Percentiles rank a stretch among this genome's conserved stretches.
phyloP scores from a whole-genome alignment of 1,140 invertebrate species.

The Conopomorpha cramerella region DNA sequence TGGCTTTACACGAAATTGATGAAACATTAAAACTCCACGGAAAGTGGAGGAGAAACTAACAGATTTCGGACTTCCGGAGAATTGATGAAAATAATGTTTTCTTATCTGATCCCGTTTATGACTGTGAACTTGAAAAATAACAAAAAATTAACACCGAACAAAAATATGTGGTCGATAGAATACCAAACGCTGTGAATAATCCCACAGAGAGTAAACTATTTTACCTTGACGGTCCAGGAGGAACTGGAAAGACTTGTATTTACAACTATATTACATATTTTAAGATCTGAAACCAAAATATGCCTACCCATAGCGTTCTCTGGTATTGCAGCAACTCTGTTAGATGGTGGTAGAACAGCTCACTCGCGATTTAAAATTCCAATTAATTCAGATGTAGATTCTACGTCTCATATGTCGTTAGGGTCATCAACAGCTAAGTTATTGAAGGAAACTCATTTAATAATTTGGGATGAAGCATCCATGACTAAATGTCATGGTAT shows the following conservation, averaged over 20 bases:
- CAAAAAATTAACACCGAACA: slow-evolving; percentile 10
- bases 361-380: slow-evolving; percentile 34
- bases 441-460: slow-evolving; percentile 11
- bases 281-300: slow-evolving; percentile 15
- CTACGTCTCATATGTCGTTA: slow-evolving; percentile 11
- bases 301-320: slow-evolving; percentile 40
- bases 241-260: slow-evolving; percentile 9
- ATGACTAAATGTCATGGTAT: slow-evolving; percentile 10
- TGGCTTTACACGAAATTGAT: slow-evolving; percentile 8
- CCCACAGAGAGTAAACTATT: slow-evolving; percentile 9
- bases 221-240: slow-evolving; percentile 10
- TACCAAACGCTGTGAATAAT: slow-evolving; percentile 11
- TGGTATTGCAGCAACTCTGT: slow-evolving; percentile 47
- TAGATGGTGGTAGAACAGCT: slow-evolving; percentile 36
- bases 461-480: slow-evolving; percentile 11
- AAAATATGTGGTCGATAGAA: slow-evolving; percentile 10
- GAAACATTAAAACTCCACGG: slow-evolving; percentile 6
- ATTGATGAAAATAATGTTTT: slow-evolving; percentile 9
- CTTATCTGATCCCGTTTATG: slow-evolving; percentile 9
- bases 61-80: slow-evolving; percentile 11
- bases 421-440: slow-evolving; percentile 8
- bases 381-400: slow-evolving; percentile 11
- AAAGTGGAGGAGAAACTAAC: slow-evolving; percentile 6
- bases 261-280: slow-evolving; percentile 11
- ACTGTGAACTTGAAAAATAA: slow-evolving; percentile 8